Evolutionary conservation across 2,888 invertebrate species (phyloP), one percentile per base, ranked within the genome.

Genomic region (Dusona sp.): DNA sequence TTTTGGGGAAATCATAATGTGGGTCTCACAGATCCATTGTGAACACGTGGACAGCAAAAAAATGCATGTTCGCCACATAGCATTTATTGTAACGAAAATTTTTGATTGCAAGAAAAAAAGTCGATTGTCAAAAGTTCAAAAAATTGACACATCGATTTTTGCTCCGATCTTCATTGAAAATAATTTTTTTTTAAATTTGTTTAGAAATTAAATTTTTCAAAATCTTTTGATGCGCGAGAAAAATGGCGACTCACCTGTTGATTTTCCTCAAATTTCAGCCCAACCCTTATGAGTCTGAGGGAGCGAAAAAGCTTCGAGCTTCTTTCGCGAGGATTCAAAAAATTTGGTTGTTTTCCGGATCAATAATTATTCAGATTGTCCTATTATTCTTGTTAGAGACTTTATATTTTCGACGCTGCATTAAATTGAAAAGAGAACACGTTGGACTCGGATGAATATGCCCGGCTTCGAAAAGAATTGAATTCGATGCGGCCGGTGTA

Each of bases 181-280:
- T n/a, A 4, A 33, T 33, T 33, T 33, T 33, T 33, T 33, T 33
- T 33, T 33, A 3, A 2, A 33, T 33, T 33, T 33, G 3, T 33
- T 2, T 33, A 33, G 33, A 33, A 33, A 3, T 2, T 33, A 2
- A 4, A 33, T 11, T 42, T 42, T 13, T 13, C 13, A 33, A 33
- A 33, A 33, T 33, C 2, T 33, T 42, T 13, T n/a, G n/a, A 9
- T 19, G 0, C 7, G 7, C 8, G 19, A 7, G n/a, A 65, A n/a
- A 65, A 65, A n/a, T n/a, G 38, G 36, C 36, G 65, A 61, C 61
- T 61, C 13, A 61, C 29, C 29, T 29, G 61, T 61, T 61, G 61
- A 29, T 61, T 61, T 29, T 29, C 9, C 29, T 25, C 29, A 13
- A 29, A 16, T 61, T 61, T 25, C 8, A 16, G 29, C 25, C 29